Evolutionary conservation across 2,888 invertebrate genomes (phyloP).

Genomic region (Clistopyga incitator): DNA sequence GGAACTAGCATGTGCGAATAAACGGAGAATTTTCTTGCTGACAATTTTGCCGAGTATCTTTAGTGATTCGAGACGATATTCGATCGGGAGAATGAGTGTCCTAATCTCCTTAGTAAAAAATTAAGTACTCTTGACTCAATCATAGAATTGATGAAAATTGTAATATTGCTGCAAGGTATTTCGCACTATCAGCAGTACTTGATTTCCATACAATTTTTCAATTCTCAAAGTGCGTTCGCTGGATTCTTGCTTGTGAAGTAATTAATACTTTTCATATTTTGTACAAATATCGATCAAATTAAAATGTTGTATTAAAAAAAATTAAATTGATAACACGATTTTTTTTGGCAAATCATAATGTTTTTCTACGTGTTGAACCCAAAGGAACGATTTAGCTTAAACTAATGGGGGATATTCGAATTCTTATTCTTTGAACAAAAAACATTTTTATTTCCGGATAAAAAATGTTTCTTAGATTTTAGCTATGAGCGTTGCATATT

Average conservation of each 20-base stretch:
- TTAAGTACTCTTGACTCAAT: not conserved
- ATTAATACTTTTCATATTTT: not conserved
- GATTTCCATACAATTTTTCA: not conserved
- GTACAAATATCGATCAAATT: not conserved
- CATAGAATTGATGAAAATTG: not conserved
- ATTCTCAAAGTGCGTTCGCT: not conserved
- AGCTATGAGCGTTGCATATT: too few species aligned
- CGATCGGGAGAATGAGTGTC: not conserved
- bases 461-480: too few species aligned
- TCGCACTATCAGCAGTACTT: not conserved
- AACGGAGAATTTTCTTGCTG: constrained; percentile 7
- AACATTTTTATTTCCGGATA: too few species aligned
- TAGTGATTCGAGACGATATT: constrained; percentile 12
- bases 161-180: not conserved
- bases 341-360: not conserved
- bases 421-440: too few species aligned
- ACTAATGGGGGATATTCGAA: too few species aligned
- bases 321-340: not conserved
- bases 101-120: not conserved
- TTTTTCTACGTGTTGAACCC: not conserved
- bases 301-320: not conserved
- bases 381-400: too few species aligned
- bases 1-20: not conserved
- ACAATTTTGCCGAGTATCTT: constrained; percentile 28
- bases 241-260: not conserved